These are phyloP conservation scores for Sinotaia quadrata DNA, from an alignment of 2,888 invertebrate species.

Conservation along the genomic window DNA sequence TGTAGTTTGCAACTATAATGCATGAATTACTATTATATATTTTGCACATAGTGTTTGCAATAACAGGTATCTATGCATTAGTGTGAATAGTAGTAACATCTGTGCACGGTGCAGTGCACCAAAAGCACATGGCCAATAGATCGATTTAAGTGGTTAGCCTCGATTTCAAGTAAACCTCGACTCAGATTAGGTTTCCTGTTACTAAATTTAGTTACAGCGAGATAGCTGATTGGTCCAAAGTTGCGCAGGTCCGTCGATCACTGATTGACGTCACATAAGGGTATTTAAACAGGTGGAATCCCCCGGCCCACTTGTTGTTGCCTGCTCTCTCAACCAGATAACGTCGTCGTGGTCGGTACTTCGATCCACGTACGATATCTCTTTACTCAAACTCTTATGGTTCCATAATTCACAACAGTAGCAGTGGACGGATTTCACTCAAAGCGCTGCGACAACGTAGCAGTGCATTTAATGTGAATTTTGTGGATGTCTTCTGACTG, in stretches of 20 bases:
- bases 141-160: conserved; percentile 27
- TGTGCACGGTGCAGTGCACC: conserved; percentile 36
- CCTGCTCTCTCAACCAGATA: conserved; percentile 57
- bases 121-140: conserved; percentile 22
- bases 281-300: conserved; percentile 58
- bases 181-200: too few species aligned
- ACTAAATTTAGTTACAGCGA: too few species aligned
- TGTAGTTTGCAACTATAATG: too few species aligned
- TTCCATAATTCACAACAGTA: conserved; percentile 4
- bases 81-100: too few species aligned
- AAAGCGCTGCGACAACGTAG: neutral
- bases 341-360: conserved; percentile 60
- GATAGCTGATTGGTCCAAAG: conserved; percentile 45
- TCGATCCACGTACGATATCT: conserved; percentile 56
- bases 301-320: conserved; percentile 63
- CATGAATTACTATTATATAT: too few species aligned
- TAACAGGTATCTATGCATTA: too few species aligned
- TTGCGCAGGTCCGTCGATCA: conserved; percentile 34
- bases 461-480: conserved; percentile 23
- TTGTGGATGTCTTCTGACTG: conserved; percentile 24
- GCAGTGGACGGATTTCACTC: conserved; percentile 9
- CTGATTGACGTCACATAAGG: conserved; percentile 49
- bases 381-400: conserved; percentile 12
- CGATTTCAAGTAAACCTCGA: conserved; percentile 20
- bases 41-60: too few species aligned